Evolutionary conservation across 2,888 invertebrate species (phyloP), one percentile per base, ranked within the genome.

Genomic region (Metallyticus violacea): DNA sequence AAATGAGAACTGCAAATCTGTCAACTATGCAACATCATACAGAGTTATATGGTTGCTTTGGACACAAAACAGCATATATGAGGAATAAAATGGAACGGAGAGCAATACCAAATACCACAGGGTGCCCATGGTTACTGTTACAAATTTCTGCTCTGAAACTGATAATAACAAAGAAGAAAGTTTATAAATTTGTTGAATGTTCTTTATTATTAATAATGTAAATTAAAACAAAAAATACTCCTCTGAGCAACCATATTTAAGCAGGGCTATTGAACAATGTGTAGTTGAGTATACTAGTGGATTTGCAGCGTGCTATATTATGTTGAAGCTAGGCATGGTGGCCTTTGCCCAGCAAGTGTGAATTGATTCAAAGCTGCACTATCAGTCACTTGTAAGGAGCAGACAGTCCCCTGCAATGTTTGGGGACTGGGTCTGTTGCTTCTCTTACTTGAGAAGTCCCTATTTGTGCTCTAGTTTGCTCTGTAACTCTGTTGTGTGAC

Each of bases 401-500:
- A 26, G 81, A 30, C 28, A 40, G 76, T 28, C 77, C 83, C 26
- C 6, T 62, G 29, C 26, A n/a, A 22, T 77, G 85, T 26, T 30
- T 26, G 6, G 40, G 40, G 40, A 62, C 40, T 62, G 15, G 40
- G 30, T 85, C 85, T 26, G 9, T 79, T 78, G 29, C 29, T 29
- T 80, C 80, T 25, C 80, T n/a, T 80, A 26, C 26, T 76, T 30
- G 62, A 78, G 78, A 80, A 81, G 29, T 85, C 85, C 87, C 85
- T 88, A 87, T 87, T 85, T 88, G 87, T 87, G 88, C 88, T 89
- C 88, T 89, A 89, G 89, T 88, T 89, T 88, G 88, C 88, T 89
- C 85, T 89, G 88, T 89, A 88, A 89, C 87, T 88, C 87, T 89
- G 88, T 89, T 89, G 89, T 89, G 88, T 89, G 89, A 88, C 88